Conservation (phyloP, 1,140 invertebrate species). For the Lerema accius region DNA sequence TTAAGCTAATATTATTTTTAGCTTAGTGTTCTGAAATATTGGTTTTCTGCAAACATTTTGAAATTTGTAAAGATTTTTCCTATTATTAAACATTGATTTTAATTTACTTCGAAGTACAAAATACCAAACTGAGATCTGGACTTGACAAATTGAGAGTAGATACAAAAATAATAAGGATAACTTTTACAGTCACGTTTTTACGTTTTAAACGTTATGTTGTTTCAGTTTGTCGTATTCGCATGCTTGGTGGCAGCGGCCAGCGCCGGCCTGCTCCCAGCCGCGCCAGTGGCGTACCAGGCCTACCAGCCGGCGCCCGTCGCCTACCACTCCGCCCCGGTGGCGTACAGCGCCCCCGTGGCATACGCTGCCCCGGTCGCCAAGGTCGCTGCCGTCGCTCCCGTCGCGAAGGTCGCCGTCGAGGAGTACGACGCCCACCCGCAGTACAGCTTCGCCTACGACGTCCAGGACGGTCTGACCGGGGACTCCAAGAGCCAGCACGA, state of each 20-base stretch:
- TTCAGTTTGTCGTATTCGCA: constrained; percentile 65
- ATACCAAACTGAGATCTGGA: no score
- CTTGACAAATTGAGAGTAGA: no score
- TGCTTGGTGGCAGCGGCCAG: constrained; percentile 64
- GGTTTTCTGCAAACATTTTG: no score
- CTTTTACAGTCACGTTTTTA: no score
- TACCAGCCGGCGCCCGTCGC: constrained; percentile 44
- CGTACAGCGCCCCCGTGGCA: constrained; percentile 29
- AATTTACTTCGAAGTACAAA: no score
- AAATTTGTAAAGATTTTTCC: no score
- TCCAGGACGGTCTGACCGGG: constrained; percentile 86
- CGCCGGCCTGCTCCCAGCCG: constrained; percentile 56
- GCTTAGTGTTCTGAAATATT: no score
- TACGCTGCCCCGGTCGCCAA: constrained; percentile 37
- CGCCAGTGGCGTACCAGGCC: constrained; percentile 32
- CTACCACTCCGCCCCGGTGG: constrained; percentile 32
- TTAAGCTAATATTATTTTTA: no score
- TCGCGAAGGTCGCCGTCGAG: constrained; percentile 49
- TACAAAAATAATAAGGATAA: no score
- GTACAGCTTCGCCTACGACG: constrained; percentile 85
- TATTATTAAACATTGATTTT: no score
- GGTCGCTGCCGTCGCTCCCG: no score
- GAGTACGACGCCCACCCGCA: constrained; percentile 83
- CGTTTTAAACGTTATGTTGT: no score
- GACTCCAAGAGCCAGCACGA: constrained; percentile 87